Evolutionary conservation across 53 echinoderm and acorn worm species (phyloP).

Genomic region (Patiria pectinifera): DNA sequence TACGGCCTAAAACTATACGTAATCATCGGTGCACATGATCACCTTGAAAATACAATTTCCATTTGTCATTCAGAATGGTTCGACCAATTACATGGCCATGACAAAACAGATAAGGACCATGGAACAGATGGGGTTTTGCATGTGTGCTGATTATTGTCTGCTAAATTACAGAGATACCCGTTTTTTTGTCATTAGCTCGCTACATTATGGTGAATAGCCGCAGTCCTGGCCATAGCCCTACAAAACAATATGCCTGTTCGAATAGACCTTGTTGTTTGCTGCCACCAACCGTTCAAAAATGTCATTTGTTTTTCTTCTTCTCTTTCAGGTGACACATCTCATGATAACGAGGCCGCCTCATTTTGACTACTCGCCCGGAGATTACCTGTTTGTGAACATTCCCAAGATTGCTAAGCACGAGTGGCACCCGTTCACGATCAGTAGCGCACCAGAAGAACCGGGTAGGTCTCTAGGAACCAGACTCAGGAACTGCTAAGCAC

Average conservation of each 20-base stretch:
- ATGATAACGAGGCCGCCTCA: slow-evolving; percentile 76
- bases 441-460: slow-evolving; percentile 80
- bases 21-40: neutral
- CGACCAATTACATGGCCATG: neutral
- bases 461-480: slow-evolving; percentile 41
- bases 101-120: too few relatives aligned
- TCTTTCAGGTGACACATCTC: slow-evolving; percentile 74
- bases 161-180: too few relatives aligned
- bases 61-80: neutral
- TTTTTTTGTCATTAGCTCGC: too few relatives aligned
- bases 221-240: too few relatives aligned
- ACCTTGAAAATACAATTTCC: neutral
- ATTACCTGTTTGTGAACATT: slow-evolving; percentile 79
- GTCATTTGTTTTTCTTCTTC: neutral
- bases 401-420: slow-evolving; percentile 76
- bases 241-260: too few relatives aligned
- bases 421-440: slow-evolving; percentile 91
- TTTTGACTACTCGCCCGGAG: slow-evolving; percentile 78
- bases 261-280: neutral
- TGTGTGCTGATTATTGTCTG: too few relatives aligned
- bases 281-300: neutral
- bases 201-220: too few relatives aligned
- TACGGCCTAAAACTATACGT: too few relatives aligned
- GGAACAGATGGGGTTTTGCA: too few relatives aligned
- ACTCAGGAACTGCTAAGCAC: too few relatives aligned